phyloP scores from a whole-genome alignment of 2,113 vertebrate species.

The Lasiurus cinereus region DNA sequence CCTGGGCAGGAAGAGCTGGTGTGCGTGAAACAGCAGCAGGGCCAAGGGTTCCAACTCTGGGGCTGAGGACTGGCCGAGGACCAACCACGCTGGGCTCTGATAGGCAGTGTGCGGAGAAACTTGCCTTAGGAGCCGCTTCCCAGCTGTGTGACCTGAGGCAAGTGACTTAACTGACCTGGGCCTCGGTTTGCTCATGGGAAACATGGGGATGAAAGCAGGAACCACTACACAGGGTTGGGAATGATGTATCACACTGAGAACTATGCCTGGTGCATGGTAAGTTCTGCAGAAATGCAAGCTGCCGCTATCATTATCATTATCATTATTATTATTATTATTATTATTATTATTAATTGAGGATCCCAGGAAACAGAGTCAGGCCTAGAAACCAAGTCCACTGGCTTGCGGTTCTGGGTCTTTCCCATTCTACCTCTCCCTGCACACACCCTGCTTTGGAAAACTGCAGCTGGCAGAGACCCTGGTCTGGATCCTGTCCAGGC shows the following conservation, averaged over 20 bases:
- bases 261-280: fast-evolving
- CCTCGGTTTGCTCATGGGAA: neutral
- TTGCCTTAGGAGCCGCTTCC: neutral
- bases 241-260: fast-evolving
- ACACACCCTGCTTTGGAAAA: neutral
- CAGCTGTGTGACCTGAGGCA: neutral
- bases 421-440: neutral
- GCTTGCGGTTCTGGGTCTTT: neutral
- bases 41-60: fast-evolving
- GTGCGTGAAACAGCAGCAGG: fast-evolving
- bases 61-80: neutral
- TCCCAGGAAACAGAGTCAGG: neutral
- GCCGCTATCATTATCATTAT: neutral
- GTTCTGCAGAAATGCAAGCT: neutral
- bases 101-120: neutral
- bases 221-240: neutral
- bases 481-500: neutral
- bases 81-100: fast-evolving
- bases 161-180: neutral
- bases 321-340: neutral
- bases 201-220: neutral
- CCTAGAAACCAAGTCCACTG: neutral
- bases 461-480: neutral
- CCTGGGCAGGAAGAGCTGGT: neutral
- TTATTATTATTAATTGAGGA: neutral